Base-by-base conservation (phyloP, 2,113 vertebrate species). In the Bombycilla garrulus region DNA sequence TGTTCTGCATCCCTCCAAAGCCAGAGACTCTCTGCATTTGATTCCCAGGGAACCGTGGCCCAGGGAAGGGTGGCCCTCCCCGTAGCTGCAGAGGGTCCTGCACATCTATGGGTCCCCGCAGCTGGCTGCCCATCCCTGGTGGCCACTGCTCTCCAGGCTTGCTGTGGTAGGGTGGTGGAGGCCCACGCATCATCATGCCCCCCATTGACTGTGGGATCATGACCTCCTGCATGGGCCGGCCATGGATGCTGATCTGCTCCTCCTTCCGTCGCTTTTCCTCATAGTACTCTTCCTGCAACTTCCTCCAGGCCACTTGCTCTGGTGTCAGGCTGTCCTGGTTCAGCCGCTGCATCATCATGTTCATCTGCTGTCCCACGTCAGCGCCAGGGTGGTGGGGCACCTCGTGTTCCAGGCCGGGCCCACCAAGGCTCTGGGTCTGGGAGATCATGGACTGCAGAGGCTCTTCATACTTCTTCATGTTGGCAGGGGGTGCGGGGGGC, bases 161-260 rank as follows among this genome's bases (percentile, higher is more conserved):
- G 97, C 99, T 99, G 96, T 99, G 99, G 97, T 99, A 99, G 47
- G 99, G 99, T 8, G 99, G 99, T 0, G 99, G 99, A 2, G 99
- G 99, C 10, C 99, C 99, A 71, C 99, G 98, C 86, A 99, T 98
- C 97, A 99, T 98, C 98, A 99, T 98, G 86, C 98, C 97, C 33
- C 98, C 98, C 97, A 98, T 95, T 1, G 98, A 96, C 93, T 99
- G 98, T 0, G 97, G 95, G 90, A 99, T 98, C 98, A 99, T 98
- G 97, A 99, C 98, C 86, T 99, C 99, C 96, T 99, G 98, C 90
- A 98, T 96, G 14, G 98, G 93, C n/a, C 98, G 97, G 21, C 97
- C 95, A 0, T 98, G 98, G 88, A 97, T 97, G 94, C 88, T 98
- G 51, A 98, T 98, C 74, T 99, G 98, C 62, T 99, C 99, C 88